These are phyloP conservation scores for Corythaeola cristata DNA, from an alignment of 2,113 vertebrate species.

Conservation along the genomic window DNA sequence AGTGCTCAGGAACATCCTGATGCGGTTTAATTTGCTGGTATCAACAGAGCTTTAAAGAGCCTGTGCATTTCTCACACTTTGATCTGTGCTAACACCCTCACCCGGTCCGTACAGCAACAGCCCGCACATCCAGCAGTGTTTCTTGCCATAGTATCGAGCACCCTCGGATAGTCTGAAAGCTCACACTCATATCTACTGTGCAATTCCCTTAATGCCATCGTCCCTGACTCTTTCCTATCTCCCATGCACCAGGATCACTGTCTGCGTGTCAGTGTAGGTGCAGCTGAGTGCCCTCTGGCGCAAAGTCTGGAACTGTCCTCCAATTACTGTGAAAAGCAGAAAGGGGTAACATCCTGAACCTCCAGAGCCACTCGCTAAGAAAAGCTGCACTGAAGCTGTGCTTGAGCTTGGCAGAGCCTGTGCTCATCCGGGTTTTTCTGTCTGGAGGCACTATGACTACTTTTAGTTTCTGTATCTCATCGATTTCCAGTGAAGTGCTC, in stretches of 20 bases:
- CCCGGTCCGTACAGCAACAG: not conserved
- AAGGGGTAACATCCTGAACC: not conserved
- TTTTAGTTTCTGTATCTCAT: not conserved
- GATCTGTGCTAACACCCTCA: not conserved
- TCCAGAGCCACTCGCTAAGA: not conserved
- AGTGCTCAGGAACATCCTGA: not conserved
- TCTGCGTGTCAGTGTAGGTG: accelerated
- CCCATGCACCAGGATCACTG: accelerated
- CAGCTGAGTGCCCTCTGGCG: not conserved
- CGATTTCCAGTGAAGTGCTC: not conserved
- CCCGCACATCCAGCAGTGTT: not conserved
- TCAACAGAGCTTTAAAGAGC: not conserved
- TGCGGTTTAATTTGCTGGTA: not conserved
- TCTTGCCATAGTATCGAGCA: not conserved
- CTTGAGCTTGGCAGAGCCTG: not conserved
- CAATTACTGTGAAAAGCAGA: not conserved
- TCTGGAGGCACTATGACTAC: not conserved
- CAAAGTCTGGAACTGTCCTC: not conserved
- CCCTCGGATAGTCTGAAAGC: accelerated
- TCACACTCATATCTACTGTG: not conserved
- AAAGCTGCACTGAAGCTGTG: not conserved
- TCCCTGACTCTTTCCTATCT: not conserved
- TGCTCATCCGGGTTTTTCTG: not conserved
- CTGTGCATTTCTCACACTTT: not conserved
- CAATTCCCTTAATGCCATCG: not conserved